Conservation (phyloP, 2,797 vertebrate genomes). For the Clarias pachynema region DNA sequence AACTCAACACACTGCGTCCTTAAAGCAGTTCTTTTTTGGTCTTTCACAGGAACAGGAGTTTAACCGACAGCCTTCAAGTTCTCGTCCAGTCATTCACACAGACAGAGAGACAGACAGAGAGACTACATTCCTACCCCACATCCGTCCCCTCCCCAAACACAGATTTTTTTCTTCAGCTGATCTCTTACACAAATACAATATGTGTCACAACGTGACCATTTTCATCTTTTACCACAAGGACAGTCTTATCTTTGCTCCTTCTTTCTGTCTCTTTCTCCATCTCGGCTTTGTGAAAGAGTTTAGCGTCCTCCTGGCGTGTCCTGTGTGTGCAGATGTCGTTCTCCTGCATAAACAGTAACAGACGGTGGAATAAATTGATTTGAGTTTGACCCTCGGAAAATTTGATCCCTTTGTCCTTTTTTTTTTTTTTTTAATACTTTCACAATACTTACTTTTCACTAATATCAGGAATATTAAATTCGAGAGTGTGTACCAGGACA, state of each 20-base stretch:
- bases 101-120: background rate
- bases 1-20: background rate
- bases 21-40: background rate
- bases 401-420: background rate
- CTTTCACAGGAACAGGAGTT: background rate
- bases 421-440: background rate
- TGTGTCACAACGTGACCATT: constrained; percentile 26
- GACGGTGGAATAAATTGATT: constrained; percentile 11
- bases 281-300: background rate
- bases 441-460: background rate
- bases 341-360: constrained; percentile 11
- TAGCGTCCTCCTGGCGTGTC: background rate
- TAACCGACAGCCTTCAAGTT: constrained; percentile 25
- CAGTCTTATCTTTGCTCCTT: constrained; percentile 32
- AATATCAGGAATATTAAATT: background rate
- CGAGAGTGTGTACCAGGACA: background rate
- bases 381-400: background rate
- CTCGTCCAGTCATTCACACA: background rate
- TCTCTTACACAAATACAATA: constrained; percentile 26
- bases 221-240: constrained; percentile 42
- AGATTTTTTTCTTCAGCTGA: constrained; percentile 1
- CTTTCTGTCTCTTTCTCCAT: constrained; percentile 1
- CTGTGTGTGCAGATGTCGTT: background rate
- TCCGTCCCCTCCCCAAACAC: constrained; percentile 1
- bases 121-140: background rate